Percentiles rank a stretch among this genome's conserved stretches.
phyloP scores from a whole-genome alignment of 2,888 invertebrate species.

The Hyppa rectilinea region DNA sequence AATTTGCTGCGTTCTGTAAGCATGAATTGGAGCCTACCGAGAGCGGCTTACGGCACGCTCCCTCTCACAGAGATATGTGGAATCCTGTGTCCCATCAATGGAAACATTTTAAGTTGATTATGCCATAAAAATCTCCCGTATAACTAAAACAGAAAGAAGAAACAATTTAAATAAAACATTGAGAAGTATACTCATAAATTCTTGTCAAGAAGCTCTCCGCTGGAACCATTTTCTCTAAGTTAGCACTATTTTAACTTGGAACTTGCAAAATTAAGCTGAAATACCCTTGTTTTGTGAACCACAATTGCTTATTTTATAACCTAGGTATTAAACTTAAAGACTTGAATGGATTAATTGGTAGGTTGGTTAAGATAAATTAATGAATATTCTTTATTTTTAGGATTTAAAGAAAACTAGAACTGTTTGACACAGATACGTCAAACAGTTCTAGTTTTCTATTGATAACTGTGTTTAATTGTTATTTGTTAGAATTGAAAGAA shows the following conservation, averaged over 20 bases:
- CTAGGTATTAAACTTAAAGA: neutral
- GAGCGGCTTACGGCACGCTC: too few species aligned
- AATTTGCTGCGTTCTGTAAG: too few species aligned
- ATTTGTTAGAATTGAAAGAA: too few species aligned
- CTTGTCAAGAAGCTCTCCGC: neutral
- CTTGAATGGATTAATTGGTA: neutral
- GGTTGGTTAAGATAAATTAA: neutral
- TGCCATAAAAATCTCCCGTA: neutral
- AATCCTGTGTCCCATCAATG: too few species aligned
- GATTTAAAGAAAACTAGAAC: too few species aligned
- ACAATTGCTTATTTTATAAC: constrained; percentile 19
- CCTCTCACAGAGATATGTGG: too few species aligned
- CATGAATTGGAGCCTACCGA: too few species aligned
- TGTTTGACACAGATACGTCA: too few species aligned
- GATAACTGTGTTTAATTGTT: too few species aligned
- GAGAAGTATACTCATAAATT: constrained; percentile 25
- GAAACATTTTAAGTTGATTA: too few species aligned
- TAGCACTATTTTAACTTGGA: constrained; percentile 19
- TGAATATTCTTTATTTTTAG: neutral
- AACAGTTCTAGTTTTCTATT: too few species aligned
- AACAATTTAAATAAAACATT: neutral
- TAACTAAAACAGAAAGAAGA: constrained; percentile 2
- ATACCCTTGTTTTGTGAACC: neutral
- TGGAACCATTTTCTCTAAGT: constrained; percentile 35
- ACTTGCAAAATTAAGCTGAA: constrained; percentile 18